Conservation (phyloP, 2,797 vertebrate genomes). For the Buphagus erythrorhynchus region DNA sequence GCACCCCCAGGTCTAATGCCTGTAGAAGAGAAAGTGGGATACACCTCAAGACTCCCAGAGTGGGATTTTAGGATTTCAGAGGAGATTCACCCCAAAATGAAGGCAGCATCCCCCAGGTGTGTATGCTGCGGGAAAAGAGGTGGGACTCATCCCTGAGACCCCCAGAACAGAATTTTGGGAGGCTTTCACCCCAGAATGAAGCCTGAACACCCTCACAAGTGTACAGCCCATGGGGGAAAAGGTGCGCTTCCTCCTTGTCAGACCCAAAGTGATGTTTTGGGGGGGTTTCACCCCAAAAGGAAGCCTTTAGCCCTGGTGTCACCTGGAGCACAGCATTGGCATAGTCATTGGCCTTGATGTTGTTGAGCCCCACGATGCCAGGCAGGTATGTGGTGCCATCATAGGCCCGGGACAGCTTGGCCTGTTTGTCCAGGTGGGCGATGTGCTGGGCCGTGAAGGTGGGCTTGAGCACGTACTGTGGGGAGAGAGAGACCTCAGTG, state of each 20-base stretch:
- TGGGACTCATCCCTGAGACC: neutral
- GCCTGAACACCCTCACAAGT: neutral
- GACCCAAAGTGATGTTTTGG: fast-evolving
- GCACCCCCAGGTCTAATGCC: too few species aligned
- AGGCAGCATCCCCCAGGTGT: too few species aligned
- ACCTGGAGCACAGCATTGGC: conserved; percentile 97
- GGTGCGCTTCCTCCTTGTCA: neutral
- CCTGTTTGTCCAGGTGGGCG: conserved; percentile 91
- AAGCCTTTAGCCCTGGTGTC: neutral
- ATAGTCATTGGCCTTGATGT: conserved; percentile 98
- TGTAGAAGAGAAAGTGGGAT: neutral
- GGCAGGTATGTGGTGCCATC: conserved; percentile 96
- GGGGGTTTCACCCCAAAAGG: neutral
- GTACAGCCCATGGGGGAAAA: fast-evolving
- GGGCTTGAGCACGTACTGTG: conserved; percentile 94
- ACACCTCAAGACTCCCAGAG: too few species aligned
- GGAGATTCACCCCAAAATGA: neutral
- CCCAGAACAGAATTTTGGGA: neutral
- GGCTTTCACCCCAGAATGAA: neutral
- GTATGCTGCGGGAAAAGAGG: neutral
- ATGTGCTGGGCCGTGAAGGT: conserved; percentile 95
- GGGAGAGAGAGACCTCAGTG: neutral
- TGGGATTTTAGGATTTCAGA: neutral
- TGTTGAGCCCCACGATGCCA: conserved; percentile 96
- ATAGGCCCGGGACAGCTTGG: conserved; percentile 92